Conservation (phyloP, 1,140 invertebrate species). For the Onthophagus taurus region DNA sequence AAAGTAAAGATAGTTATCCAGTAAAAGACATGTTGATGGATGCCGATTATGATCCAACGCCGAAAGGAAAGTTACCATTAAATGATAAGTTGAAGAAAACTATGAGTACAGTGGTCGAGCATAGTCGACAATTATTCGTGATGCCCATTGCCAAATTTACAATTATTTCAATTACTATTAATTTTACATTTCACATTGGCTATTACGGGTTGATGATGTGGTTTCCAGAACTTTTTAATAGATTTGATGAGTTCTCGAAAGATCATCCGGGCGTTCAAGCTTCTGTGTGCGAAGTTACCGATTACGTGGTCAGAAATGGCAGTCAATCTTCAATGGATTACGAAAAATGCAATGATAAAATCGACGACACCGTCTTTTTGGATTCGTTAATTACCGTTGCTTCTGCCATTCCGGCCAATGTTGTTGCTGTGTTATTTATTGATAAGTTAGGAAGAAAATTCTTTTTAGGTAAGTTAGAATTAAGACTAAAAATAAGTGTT, state of each 20-base stretch:
- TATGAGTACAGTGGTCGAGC: constrained; percentile 63
- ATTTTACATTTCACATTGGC: constrained; percentile 82
- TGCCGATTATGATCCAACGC: constrained; percentile 38
- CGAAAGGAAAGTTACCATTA: constrained; percentile 29
- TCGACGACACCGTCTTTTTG: constrained; percentile 67
- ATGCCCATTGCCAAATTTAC: constrained; percentile 73
- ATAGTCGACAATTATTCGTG: constrained; percentile 69
- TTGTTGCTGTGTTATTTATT: constrained; percentile 64
- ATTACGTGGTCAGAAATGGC: constrained; percentile 58
- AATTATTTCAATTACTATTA: constrained; percentile 73
- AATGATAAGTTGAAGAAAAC: constrained; percentile 57
- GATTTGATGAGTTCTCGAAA: constrained; percentile 61
- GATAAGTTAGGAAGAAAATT: constrained; percentile 80
- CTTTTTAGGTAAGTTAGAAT: constrained; percentile 55
- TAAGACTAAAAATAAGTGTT: neutral
- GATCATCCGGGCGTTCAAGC: constrained; percentile 48
- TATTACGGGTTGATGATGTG: constrained; percentile 88
- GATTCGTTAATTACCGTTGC: constrained; percentile 79
- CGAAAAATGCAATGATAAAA: constrained; percentile 58
- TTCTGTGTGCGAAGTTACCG: constrained; percentile 65
- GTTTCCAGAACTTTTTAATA: constrained; percentile 83
- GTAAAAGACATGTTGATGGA: constrained; percentile 69
- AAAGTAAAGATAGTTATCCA: constrained; percentile 60
- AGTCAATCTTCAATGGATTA: constrained; percentile 48
- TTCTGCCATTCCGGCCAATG: constrained; percentile 73